phyloP scores from a whole-genome alignment of 2,888 invertebrate genomes.

The Cantharis rustica region DNA sequence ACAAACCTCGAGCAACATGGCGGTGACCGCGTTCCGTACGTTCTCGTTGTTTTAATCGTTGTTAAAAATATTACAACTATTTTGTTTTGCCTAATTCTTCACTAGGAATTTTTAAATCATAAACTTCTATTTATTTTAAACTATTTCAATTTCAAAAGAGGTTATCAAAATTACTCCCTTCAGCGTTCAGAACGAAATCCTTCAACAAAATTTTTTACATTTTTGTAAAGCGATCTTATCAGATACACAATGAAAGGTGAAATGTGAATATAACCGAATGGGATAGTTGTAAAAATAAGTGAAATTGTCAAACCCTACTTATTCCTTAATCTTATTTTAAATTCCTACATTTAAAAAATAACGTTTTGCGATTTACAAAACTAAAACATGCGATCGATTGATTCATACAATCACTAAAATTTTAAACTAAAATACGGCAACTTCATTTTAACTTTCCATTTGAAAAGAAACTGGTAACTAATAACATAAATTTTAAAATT shows the following conservation, averaged over 20 bases:
- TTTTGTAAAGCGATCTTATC: not conserved
- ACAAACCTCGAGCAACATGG: slow-evolving; percentile 39
- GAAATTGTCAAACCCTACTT: not conserved
- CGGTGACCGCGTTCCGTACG: slow-evolving; percentile 26
- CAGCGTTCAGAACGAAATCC: not conserved
- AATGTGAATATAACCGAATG: not conserved
- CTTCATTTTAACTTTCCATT: not conserved
- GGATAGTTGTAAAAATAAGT: not conserved
- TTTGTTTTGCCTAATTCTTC: not conserved
- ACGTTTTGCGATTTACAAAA: not conserved
- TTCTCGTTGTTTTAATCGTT: slow-evolving; percentile 32
- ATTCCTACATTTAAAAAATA: not conserved
- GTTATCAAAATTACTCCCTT: not conserved
- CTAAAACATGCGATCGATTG: not conserved
- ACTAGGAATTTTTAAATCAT: not conserved
- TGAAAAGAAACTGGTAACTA: not conserved
- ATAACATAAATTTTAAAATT: not conserved
- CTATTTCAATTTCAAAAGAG: not conserved
- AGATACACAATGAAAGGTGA: not conserved
- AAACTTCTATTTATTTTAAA: not conserved
- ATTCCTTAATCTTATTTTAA: not conserved
- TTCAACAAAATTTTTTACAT: not conserved
- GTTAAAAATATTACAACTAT: slow-evolving; percentile 1
- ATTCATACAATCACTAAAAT: not conserved
- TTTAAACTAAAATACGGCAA: not conserved